Evolutionary conservation across 2,113 vertebrate species (phyloP).

Genomic region (Laticauda laticaudata): DNA sequence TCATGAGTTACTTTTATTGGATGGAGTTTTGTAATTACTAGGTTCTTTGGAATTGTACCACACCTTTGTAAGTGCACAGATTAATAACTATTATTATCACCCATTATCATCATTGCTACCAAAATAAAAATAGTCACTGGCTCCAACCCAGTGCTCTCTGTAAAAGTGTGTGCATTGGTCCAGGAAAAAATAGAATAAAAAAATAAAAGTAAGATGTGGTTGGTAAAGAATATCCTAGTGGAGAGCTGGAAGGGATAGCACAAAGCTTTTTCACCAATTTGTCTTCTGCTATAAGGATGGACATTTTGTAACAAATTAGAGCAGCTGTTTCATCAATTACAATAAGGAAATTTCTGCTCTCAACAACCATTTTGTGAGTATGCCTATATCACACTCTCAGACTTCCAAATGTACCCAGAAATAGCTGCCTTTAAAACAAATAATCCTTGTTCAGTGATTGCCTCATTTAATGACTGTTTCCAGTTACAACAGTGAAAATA

Average conservation of each 20-base stretch:
- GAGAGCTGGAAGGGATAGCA: neutral
- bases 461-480: neutral
- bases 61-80: neutral
- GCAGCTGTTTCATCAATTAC: neutral
- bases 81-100: neutral
- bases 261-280: neutral
- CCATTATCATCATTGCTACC: neutral
- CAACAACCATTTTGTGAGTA: neutral
- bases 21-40: neutral
- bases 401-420: neutral
- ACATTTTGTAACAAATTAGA: neutral
- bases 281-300: neutral
- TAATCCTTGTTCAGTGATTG: neutral
- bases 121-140: neutral
- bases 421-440: neutral
- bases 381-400: neutral
- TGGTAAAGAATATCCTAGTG: neutral
- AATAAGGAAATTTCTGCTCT: neutral
- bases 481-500: neutral
- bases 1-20: neutral
- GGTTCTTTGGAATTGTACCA: neutral
- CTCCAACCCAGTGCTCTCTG: neutral
- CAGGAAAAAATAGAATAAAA: neutral
- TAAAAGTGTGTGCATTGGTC: neutral
- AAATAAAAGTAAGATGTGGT: neutral